A percentile compares a stretch with the other conserved stretches of the same genome.
These are phyloP conservation scores for Peromyscus eremicus DNA, from an alignment of 2,797 vertebrate genomes.

Conservation along the genomic window DNA sequence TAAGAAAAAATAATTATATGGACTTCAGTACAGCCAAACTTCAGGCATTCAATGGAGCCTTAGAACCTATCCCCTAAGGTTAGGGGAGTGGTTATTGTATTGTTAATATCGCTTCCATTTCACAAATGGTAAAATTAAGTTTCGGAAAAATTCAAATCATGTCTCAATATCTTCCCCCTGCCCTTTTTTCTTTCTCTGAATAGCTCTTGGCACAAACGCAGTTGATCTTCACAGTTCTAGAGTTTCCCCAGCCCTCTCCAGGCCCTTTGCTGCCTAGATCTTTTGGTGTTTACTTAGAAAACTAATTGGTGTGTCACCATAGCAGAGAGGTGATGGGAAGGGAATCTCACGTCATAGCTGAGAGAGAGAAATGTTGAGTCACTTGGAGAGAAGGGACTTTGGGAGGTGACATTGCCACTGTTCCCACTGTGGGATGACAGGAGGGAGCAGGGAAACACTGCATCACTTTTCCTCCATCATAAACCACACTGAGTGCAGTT, in stretches of 20 bases:
- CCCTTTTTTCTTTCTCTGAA: neutral
- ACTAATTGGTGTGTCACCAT: neutral
- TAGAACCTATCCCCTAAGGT: neutral
- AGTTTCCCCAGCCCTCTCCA: neutral
- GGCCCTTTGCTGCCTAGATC: neutral
- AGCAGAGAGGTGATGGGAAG: neutral
- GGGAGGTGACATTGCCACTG: neutral
- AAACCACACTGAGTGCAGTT: neutral
- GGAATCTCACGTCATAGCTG: neutral
- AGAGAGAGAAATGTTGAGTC: neutral
- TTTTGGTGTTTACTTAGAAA: constrained; percentile 45
- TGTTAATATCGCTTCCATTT: neutral
- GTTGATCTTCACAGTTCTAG: neutral
- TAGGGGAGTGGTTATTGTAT: neutral
- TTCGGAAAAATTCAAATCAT: neutral
- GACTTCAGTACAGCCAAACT: neutral
- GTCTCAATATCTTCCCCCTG: neutral
- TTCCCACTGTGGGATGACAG: neutral
- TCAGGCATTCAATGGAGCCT: neutral
- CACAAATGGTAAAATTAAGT: neutral
- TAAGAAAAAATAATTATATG: neutral
- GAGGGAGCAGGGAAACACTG: neutral
- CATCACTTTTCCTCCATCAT: neutral
- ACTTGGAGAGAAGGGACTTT: neutral
- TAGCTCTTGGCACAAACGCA: neutral